Evolutionary conservation across 2,113 vertebrate genomes (phyloP).

Genomic region (Machaerirhynchus nigripectus): DNA sequence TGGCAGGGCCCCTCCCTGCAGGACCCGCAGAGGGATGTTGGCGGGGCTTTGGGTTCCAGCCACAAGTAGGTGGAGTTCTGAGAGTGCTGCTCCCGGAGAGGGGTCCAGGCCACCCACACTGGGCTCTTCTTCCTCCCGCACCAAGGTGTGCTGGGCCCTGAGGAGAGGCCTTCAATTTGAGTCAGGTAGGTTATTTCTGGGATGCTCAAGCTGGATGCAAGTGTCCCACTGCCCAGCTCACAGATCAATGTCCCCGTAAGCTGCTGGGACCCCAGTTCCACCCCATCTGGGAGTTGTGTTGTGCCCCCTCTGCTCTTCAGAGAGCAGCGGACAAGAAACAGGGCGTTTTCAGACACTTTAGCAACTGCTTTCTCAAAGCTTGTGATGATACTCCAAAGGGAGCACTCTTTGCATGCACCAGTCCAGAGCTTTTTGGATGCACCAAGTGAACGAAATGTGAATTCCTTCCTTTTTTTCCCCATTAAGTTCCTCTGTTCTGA

Average conservation of each 20-base stretch:
- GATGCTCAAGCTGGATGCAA: not conserved
- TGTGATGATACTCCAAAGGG: not conserved
- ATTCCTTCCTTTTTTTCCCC: not conserved
- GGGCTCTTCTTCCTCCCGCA: not conserved
- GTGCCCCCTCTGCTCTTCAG: not conserved
- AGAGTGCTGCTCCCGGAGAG: not conserved
- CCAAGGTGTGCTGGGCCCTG: not conserved
- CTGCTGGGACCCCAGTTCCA: not conserved
- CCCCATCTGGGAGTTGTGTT: fast-evolving
- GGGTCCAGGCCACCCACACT: not conserved
- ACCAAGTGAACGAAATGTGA: not conserved
- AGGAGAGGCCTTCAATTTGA: not conserved
- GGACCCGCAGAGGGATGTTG: too few relatives aligned
- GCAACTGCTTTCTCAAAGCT: not conserved
- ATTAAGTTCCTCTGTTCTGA: not conserved
- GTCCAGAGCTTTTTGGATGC: not conserved
- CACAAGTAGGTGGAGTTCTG: not conserved
- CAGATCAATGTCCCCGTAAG: not conserved
- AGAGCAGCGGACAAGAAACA: not conserved
- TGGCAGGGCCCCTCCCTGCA: too few relatives aligned
- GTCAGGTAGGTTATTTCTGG: not conserved
- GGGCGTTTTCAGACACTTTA: not conserved
- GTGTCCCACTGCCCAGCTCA: not conserved
- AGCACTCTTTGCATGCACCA: not conserved
- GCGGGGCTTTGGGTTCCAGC: not conserved